phyloP scores from a whole-genome alignment of 1,140 invertebrate genomes.

The Nephila pilipes region DNA sequence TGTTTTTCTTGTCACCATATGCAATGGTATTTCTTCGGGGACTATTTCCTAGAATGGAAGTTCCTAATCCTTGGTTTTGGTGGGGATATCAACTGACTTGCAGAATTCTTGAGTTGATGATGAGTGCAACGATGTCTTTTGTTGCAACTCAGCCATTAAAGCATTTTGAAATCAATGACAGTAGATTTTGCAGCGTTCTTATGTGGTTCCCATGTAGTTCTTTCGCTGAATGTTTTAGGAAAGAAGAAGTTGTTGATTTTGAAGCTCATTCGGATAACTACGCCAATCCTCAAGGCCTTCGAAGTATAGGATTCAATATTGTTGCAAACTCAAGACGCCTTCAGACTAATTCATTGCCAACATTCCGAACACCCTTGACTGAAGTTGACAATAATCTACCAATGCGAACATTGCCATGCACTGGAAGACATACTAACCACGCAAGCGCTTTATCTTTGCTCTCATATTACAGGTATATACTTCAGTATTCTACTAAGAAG shows the following conservation, averaged over 20 bases:
- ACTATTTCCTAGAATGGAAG: slow-evolving; percentile 80
- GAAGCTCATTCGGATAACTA: slow-evolving; percentile 77
- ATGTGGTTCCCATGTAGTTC: slow-evolving; percentile 70
- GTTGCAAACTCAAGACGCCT: slow-evolving; percentile 55
- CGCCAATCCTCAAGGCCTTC: slow-evolving; percentile 74
- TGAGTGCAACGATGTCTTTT: slow-evolving; percentile 91
- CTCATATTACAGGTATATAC: slow-evolving; percentile 71
- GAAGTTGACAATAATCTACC: slow-evolving; percentile 55
- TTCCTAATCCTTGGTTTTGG: slow-evolving; percentile 88
- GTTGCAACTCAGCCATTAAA: slow-evolving; percentile 85
- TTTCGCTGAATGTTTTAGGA: slow-evolving; percentile 70
- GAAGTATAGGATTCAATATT: slow-evolving; percentile 36
- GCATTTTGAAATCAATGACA: slow-evolving; percentile 73
- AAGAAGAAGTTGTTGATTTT: slow-evolving; percentile 74
- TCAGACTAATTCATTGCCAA: slow-evolving; percentile 76
- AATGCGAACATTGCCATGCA: slow-evolving; percentile 49
- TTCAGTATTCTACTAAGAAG: neutral
- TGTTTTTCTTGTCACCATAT: slow-evolving; percentile 91
- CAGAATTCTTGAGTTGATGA: slow-evolving; percentile 90
- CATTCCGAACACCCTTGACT: slow-evolving; percentile 68
- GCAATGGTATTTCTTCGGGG: slow-evolving; percentile 86
- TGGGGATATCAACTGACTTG: slow-evolving; percentile 93
- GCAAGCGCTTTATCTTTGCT: slow-evolving; percentile 66
- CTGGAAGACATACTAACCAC: slow-evolving; percentile 69
- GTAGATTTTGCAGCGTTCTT: slow-evolving; percentile 13